A percentile compares a stretch with the other conserved stretches of the same genome.
Evolutionary conservation across 2,797 vertebrate genomes (phyloP).

Genomic region (Anas bahamensis): DNA sequence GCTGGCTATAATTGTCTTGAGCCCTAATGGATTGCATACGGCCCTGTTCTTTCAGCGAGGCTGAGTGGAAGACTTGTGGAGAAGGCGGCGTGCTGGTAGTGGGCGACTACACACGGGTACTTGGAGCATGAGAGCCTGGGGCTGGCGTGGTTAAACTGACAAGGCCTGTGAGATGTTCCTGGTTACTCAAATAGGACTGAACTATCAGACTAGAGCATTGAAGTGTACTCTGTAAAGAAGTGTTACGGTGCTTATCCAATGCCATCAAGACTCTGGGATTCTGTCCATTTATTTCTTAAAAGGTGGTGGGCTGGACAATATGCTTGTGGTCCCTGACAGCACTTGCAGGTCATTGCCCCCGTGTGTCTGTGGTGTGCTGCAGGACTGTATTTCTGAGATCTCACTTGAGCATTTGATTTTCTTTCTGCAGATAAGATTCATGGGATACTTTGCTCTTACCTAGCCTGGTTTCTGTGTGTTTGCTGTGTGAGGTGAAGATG

Average conservation of each 20-base stretch:
- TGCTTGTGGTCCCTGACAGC: not conserved
- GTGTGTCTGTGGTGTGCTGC: not conserved
- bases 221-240: not conserved
- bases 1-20: not conserved
- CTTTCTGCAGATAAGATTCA: not conserved
- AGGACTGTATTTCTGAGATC: not conserved
- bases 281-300: not conserved
- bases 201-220: not conserved
- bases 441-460: not conserved
- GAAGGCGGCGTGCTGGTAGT: not conserved
- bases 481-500: not conserved
- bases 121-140: not conserved
- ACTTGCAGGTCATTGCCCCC: not conserved
- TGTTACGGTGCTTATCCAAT: fast-evolving
- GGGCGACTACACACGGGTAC: not conserved
- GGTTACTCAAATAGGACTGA: not conserved
- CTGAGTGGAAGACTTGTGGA: not conserved
- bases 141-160: not conserved
- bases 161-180: not conserved
- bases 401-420: not conserved
- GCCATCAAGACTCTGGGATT: not conserved
- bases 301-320: not conserved
- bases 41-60: not conserved
- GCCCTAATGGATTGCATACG: not conserved
- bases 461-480: not conserved